phyloP scores from a whole-genome alignment of 1,140 invertebrate species.

The Drosophila lini region DNA sequence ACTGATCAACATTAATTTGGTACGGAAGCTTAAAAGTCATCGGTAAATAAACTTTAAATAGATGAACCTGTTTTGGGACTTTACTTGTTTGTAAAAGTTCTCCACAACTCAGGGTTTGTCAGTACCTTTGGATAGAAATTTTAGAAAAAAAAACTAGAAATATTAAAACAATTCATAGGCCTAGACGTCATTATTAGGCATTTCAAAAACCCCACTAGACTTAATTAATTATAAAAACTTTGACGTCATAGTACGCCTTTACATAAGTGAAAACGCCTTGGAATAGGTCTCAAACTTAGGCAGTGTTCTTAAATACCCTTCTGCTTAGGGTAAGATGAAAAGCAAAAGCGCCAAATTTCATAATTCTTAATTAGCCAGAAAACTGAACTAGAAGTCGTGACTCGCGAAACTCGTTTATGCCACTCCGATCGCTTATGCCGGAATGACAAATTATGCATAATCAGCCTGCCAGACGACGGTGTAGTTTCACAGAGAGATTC shows the following conservation, averaged over 20 bases:
- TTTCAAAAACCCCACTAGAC: too few species aligned
- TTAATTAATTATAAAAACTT: background rate
- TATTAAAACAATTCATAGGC: background rate
- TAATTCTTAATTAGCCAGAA: constrained; percentile 56
- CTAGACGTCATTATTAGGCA: background rate
- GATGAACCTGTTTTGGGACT: background rate
- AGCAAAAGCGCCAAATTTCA: constrained; percentile 57
- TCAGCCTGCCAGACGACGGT: constrained; percentile 48
- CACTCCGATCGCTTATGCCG: constrained; percentile 32
- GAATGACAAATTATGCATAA: constrained; percentile 63
- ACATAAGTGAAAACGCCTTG: background rate
- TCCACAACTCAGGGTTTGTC: background rate
- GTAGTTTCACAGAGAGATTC: constrained; percentile 49
- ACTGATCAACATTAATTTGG: constrained; percentile 4
- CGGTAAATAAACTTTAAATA: constrained; percentile 15
- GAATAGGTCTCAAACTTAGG: background rate
- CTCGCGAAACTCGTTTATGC: constrained; percentile 55
- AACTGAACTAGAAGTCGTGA: constrained; percentile 59
- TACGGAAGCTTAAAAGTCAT: constrained; percentile 1
- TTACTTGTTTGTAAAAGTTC: background rate
- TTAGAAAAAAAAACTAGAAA: background rate
- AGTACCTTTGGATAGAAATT: too few species aligned
- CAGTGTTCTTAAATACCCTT: constrained; percentile 13
- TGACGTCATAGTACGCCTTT: background rate
- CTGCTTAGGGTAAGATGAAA: constrained; percentile 27